Percentiles rank a stretch among this genome's conserved stretches.
Conservation (phyloP, 2,888 invertebrate species). For the Microdon myrmicae region DNA sequence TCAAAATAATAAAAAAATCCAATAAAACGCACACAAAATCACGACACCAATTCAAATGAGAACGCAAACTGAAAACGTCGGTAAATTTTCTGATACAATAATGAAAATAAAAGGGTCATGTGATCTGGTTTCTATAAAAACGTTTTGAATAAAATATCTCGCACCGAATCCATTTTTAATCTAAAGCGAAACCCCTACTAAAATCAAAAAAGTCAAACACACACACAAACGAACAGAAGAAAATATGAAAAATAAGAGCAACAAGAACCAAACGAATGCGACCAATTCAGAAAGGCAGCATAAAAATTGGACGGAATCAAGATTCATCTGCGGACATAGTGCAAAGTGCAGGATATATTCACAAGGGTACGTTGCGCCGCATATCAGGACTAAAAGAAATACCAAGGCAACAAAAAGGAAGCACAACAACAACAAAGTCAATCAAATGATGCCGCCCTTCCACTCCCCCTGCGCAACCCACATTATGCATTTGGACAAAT, state of each 20-base stretch:
- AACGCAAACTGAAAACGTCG: conserved; percentile 26
- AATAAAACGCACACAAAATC: neutral
- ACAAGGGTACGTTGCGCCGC: conserved; percentile 15
- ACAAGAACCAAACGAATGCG: no score
- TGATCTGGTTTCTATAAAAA: conserved; percentile 35
- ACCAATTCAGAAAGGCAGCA: no score
- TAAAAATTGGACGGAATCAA: no score
- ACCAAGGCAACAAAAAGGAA: conserved; percentile 7
- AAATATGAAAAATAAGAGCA: no score
- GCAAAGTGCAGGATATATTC: conserved; percentile 1
- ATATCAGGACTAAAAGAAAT: neutral
- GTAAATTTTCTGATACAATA: conserved; percentile 34
- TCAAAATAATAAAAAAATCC: conserved; percentile 7
- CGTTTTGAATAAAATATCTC: conserved; percentile 50
- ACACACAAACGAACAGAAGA: conserved; percentile 5
- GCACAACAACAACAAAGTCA: conserved; percentile 15
- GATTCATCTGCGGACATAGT: conserved; percentile 17
- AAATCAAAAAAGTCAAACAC: conserved; percentile 1
- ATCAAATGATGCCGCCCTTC: no score
- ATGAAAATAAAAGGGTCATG: conserved; percentile 35
- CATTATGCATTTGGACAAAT: conserved; percentile 48
- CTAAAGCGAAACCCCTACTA: conserved; percentile 30
- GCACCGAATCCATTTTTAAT: conserved; percentile 47
- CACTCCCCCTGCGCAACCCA: conserved; percentile 23
- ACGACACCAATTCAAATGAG: conserved; percentile 1